These are phyloP conservation scores for Varanus salvator DNA, from an alignment of 2,113 vertebrate genomes.

Conservation along the genomic window DNA sequence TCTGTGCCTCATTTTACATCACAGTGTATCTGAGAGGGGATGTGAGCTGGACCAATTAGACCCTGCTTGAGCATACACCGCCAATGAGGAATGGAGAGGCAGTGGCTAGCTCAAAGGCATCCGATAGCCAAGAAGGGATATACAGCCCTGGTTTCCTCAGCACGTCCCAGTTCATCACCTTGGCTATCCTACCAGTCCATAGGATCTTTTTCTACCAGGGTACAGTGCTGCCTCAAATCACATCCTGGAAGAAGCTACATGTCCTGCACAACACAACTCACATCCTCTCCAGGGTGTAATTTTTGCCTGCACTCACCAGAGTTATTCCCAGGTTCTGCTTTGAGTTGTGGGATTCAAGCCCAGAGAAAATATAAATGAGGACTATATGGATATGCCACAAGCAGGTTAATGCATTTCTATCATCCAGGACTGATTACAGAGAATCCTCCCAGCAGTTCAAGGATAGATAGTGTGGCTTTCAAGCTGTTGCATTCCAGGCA, in stretches of 20 bases:
- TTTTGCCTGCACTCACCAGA: background rate
- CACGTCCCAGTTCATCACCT: background rate
- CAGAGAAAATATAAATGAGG: background rate
- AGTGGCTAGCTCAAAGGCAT: no score
- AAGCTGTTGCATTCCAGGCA: background rate
- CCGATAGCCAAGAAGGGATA: background rate
- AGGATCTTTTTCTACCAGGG: background rate
- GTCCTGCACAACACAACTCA: background rate
- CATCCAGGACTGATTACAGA: background rate
- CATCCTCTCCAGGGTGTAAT: background rate
- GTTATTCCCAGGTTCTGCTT: background rate
- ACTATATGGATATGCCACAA: background rate
- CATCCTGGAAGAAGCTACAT: background rate
- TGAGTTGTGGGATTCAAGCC: background rate
- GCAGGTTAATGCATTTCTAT: background rate
- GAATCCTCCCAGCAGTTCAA: background rate
- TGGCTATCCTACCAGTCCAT: background rate
- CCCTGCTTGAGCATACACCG: no score
- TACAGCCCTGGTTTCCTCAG: background rate
- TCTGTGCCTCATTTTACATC: no score
- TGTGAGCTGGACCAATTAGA: no score
- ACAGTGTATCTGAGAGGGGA: no score
- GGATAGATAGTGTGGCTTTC: background rate
- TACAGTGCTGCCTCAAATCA: background rate
- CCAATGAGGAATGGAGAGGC: no score